Evolutionary conservation across 2,113 vertebrate genomes (phyloP).

Genomic region (Cyprinodon tularosa): DNA sequence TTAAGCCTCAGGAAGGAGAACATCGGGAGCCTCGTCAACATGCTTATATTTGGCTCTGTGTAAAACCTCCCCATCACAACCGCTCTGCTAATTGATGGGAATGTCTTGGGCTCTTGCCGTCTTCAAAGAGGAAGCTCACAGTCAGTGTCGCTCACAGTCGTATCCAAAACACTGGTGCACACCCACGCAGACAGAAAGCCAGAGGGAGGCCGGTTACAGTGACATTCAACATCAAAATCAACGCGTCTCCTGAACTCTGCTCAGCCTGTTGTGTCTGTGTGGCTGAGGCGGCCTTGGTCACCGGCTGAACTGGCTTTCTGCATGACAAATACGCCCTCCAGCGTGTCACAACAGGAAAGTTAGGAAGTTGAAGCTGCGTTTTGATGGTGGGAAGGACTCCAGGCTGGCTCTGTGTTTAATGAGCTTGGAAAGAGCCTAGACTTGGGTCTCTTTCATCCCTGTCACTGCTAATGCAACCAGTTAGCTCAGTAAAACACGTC

Average conservation of each 20-base stretch:
- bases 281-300: slow-evolving; percentile 13
- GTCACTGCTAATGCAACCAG: slow-evolving; percentile 44
- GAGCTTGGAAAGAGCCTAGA: slow-evolving; percentile 57
- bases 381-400: slow-evolving; percentile 28
- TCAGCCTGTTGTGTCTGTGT: not conserved
- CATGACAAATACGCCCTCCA: slow-evolving; percentile 7
- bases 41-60: slow-evolving; percentile 34
- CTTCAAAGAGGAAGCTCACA: slow-evolving; percentile 3
- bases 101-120: slow-evolving; percentile 2
- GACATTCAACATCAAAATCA: slow-evolving; percentile 15
- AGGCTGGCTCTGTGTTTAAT: slow-evolving; percentile 59
- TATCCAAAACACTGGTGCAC: not conserved
- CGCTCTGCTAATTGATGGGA: slow-evolving; percentile 8
- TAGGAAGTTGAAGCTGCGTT: slow-evolving; percentile 15
- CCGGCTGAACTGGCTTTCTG: slow-evolving; percentile 12
- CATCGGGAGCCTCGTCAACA: slow-evolving; percentile 33
- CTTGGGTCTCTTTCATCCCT: slow-evolving; percentile 51
- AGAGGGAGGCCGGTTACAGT: slow-evolving; percentile 2
- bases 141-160: not conserved
- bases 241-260: not conserved
- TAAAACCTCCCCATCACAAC: slow-evolving; percentile 10
- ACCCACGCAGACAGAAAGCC: not conserved
- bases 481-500: slow-evolving; percentile 48
- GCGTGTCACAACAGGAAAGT: slow-evolving; percentile 15
- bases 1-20: slow-evolving; percentile 19